Conservation (phyloP, 2,797 vertebrate genomes). For the Rhinichthys osculus region DNA sequence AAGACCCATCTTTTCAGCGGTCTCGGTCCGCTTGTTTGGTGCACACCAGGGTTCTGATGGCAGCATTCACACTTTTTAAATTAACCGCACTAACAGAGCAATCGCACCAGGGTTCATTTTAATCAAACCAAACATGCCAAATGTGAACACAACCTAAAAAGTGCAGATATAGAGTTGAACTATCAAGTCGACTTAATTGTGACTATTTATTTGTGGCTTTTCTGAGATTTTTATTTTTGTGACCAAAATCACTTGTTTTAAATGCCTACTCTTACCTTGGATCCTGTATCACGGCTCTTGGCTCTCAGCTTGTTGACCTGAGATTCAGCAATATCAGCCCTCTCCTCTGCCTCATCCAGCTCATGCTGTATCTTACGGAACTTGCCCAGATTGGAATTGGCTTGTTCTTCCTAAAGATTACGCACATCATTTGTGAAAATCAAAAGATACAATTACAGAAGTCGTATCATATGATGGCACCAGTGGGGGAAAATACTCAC, state of each 20-base stretch:
- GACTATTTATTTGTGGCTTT: neutral
- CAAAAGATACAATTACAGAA: neutral
- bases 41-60: too few relatives aligned
- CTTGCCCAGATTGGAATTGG: conserved; percentile 84
- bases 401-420: conserved; percentile 81
- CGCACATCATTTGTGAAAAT: neutral
- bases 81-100: too few relatives aligned
- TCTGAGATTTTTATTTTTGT: neutral
- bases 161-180: neutral
- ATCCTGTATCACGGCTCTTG: conserved; percentile 76
- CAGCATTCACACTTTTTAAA: too few relatives aligned
- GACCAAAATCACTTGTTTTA: neutral
- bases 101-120: too few relatives aligned
- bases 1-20: too few relatives aligned
- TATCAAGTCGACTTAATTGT: neutral
- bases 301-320: conserved; percentile 82
- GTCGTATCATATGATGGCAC: neutral
- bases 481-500: conserved; percentile 45
- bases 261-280: conserved; percentile 70
- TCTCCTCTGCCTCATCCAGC: conserved; percentile 82
- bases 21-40: too few relatives aligned
- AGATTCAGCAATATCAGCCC: conserved; percentile 81
- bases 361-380: conserved; percentile 88
- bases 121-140: too few relatives aligned
- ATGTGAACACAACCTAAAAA: neutral